These are phyloP conservation scores for Protomyctophum bolini DNA, from an alignment of 2,113 vertebrate genomes.

Conservation along the genomic window DNA sequence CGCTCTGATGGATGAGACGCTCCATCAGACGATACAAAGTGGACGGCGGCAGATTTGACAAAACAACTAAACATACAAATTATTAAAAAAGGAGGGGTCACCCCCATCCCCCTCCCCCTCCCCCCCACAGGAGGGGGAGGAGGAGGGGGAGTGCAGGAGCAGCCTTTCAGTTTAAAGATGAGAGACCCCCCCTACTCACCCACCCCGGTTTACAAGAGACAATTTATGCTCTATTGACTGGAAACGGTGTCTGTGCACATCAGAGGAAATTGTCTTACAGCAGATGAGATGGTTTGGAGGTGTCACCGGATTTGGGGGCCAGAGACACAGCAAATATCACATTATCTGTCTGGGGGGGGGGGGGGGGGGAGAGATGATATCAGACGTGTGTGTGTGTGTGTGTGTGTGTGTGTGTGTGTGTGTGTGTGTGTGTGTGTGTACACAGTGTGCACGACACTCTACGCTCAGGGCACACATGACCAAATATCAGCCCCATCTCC, in stretches of 20 bases:
- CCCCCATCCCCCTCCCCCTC: constrained; percentile 66
- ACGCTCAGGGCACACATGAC: constrained; percentile 75
- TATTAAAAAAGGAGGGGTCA: constrained; percentile 92
- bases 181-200: constrained; percentile 59
- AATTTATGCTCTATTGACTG: constrained; percentile 98
- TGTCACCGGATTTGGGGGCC: constrained; percentile 82
- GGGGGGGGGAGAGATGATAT: constrained; percentile 92
- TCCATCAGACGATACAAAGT: constrained; percentile 84
- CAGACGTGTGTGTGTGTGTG: too few species aligned
- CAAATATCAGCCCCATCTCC: constrained; percentile 83
- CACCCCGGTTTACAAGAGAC: constrained; percentile 87
- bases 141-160: too few species aligned
- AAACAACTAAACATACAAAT: constrained; percentile 97
- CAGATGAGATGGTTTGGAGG: constrained; percentile 93
- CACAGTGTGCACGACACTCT: constrained; percentile 72
- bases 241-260: constrained; percentile 90
- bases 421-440: too few species aligned
- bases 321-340: constrained; percentile 84
- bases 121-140: constrained; percentile 71
- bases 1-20: constrained; percentile 91
- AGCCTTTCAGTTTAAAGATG: constrained; percentile 75
- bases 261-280: constrained; percentile 96
- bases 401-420: too few species aligned
- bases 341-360: constrained; percentile 80
- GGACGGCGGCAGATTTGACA: constrained; percentile 85